phyloP scores from a whole-genome alignment of 2,888 invertebrate genomes.

The Asteroscopus sphinx region DNA sequence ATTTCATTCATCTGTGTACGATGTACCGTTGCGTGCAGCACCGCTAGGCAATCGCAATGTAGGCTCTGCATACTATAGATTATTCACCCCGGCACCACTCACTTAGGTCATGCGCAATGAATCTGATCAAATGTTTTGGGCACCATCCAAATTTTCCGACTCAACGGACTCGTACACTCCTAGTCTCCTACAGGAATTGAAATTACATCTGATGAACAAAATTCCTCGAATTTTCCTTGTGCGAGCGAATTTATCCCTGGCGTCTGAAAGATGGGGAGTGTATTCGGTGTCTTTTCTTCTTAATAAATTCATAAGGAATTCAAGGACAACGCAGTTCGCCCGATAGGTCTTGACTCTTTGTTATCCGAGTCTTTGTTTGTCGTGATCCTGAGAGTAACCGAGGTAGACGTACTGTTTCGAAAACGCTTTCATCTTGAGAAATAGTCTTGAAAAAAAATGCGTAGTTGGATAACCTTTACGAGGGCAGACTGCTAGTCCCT shows the following conservation, averaged over 20 bases:
- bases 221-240: conserved; percentile 14
- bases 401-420: conserved; percentile 33
- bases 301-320: conserved; percentile 33
- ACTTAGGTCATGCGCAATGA: conserved; percentile 75
- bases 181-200: conserved; percentile 25
- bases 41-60: conserved; percentile 61
- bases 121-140: conserved; percentile 68
- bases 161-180: conserved; percentile 10
- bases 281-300: conserved; percentile 17
- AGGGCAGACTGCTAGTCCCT: conserved; percentile 65
- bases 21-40: conserved; percentile 65
- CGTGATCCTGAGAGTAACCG: conserved; percentile 22
- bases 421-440: conserved; percentile 17
- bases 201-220: conserved; percentile 31
- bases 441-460: conserved; percentile 16
- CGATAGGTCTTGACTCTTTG: conserved; percentile 25
- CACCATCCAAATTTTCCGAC: conserved; percentile 61
- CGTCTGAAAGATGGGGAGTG: conserved; percentile 7
- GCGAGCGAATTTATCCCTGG: background rate
- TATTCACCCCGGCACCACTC: conserved; percentile 72
- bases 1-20: conserved; percentile 58
- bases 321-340: conserved; percentile 27
- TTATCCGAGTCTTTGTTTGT: no score
- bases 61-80: conserved; percentile 66
- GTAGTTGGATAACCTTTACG: conserved; percentile 50